A percentile compares a stretch with the other conserved stretches of the same genome.
Conservation (phyloP, 2,797 vertebrate species). For the Tinamus major region DNA sequence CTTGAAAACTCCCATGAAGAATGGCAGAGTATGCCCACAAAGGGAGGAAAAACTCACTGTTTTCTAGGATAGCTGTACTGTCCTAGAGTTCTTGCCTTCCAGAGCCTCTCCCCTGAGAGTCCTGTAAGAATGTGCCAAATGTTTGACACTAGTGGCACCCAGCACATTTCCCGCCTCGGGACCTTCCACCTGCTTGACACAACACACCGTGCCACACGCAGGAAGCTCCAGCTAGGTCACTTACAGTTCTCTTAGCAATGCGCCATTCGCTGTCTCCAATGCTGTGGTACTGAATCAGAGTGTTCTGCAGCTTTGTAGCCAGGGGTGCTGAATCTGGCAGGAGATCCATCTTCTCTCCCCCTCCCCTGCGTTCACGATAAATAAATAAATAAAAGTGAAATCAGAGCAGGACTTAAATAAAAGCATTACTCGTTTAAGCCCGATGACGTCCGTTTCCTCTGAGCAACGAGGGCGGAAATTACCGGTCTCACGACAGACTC, state of each 20-base stretch:
- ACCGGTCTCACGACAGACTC: neutral
- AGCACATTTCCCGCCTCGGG: rapidly evolving
- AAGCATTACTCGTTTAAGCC: no score
- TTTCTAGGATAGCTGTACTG: neutral
- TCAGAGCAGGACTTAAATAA: rapidly evolving
- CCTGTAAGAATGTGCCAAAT: rapidly evolving
- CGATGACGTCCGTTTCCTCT: rapidly evolving
- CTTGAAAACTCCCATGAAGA: neutral
- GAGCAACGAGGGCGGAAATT: neutral
- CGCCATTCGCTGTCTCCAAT: slow-evolving; percentile 77
- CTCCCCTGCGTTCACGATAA: neutral
- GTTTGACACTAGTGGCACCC: rapidly evolving
- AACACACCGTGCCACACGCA: rapidly evolving
- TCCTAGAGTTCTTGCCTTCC: neutral
- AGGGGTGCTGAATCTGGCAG: slow-evolving; percentile 50
- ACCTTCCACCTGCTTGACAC: rapidly evolving
- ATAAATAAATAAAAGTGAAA: neutral
- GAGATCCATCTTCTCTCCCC: slow-evolving; percentile 66
- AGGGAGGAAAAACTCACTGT: neutral
- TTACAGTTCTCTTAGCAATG: slow-evolving; percentile 77
- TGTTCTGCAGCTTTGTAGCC: slow-evolving; percentile 75
- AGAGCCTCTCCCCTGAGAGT: neutral
- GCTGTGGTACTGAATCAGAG: slow-evolving; percentile 78
- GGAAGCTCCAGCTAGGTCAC: neutral
- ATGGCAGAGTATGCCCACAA: rapidly evolving